A percentile compares a stretch with the other conserved stretches of the same genome.
phyloP scores from a whole-genome alignment of 1,140 invertebrate genomes.

The Chymomyza costata region DNA sequence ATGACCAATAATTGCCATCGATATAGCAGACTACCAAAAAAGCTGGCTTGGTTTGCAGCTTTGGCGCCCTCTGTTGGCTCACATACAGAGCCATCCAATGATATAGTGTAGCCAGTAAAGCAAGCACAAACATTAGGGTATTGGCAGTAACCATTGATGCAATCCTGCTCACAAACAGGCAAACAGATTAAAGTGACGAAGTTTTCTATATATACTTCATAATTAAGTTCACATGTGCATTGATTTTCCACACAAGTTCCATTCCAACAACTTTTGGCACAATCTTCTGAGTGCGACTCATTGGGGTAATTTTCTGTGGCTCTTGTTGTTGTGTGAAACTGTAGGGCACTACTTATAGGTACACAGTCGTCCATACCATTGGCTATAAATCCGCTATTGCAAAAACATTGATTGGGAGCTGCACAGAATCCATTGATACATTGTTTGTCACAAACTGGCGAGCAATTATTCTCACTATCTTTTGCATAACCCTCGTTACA shows the following conservation, averaged over 20 bases:
- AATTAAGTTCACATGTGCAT: constrained; percentile 32
- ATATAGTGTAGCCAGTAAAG: constrained; percentile 17
- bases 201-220: constrained; percentile 6
- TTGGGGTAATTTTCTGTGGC: neutral
- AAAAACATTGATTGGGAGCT: neutral
- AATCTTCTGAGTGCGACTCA: neutral
- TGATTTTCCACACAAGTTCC: constrained; percentile 29
- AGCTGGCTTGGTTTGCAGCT: constrained; percentile 1
- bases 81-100: constrained; percentile 20
- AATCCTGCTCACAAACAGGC: constrained; percentile 32
- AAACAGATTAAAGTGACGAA: constrained; percentile 15
- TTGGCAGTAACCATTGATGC: constrained; percentile 36
- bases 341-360: neutral
- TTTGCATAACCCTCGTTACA: constrained; percentile 2
- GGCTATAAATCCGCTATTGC: neutral
- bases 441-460: neutral
- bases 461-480: neutral
- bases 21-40: neutral
- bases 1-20: constrained; percentile 21
- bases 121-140: constrained; percentile 33
- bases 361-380: neutral
- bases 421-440: neutral
- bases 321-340: neutral
- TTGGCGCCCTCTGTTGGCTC: neutral
- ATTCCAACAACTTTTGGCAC: constrained; percentile 29